These are phyloP conservation scores for Tiliacea aurago DNA, from an alignment of 2,888 invertebrate species.

Conservation along the genomic window DNA sequence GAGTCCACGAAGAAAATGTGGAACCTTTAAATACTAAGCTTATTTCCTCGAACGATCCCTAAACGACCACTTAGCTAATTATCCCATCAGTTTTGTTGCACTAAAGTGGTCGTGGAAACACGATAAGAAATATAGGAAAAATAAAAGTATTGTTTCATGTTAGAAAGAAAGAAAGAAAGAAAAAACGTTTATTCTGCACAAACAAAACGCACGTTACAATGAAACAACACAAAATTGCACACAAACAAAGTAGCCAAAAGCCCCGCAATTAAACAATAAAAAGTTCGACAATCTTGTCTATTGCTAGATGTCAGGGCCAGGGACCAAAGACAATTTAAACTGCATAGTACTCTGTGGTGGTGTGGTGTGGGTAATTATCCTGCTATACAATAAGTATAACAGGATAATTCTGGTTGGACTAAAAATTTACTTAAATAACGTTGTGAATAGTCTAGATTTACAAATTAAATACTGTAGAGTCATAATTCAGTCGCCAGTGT, in stretches of 20 bases:
- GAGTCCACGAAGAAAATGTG: conserved; percentile 21
- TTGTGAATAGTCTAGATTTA: neutral
- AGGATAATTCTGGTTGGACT: neutral
- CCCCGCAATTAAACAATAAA: too few species aligned
- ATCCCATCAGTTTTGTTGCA: conserved; percentile 43
- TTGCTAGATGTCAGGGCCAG: too few species aligned
- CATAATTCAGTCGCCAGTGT: neutral
- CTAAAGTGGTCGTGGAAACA: conserved; percentile 8
- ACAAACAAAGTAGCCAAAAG: too few species aligned
- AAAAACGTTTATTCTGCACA: too few species aligned
- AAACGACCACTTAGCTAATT: conserved; percentile 54
- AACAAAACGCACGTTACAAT: too few species aligned
- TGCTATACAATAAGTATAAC: neutral
- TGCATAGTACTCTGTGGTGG: too few species aligned
- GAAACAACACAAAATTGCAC: too few species aligned
- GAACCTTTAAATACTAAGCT: conserved; percentile 25
- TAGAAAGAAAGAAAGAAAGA: too few species aligned
- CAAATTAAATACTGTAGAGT: neutral
- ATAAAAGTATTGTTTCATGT: neutral
- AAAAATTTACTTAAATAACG: neutral
- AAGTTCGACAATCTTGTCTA: too few species aligned
- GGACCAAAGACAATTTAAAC: too few species aligned
- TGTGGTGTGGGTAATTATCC: too few species aligned
- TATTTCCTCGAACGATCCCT: conserved; percentile 31
- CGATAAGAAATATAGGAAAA: conserved; percentile 14